These are phyloP conservation scores for Sicus ferrugineus DNA, from an alignment of 2,888 invertebrate genomes.

Conservation along the genomic window DNA sequence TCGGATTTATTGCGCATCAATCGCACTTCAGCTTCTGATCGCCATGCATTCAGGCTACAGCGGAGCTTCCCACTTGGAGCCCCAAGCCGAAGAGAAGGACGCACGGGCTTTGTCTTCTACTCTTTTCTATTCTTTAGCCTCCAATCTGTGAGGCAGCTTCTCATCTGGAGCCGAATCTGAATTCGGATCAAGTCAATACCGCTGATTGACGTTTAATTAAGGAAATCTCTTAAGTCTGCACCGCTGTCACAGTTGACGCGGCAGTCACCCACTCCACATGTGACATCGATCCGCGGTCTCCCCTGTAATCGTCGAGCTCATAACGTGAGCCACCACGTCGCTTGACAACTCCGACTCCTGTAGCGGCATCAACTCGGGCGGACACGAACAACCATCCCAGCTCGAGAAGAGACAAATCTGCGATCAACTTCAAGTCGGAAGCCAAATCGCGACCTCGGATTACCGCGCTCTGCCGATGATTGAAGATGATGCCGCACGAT, in stretches of 20 bases:
- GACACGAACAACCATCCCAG: too few relatives aligned
- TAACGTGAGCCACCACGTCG: too few relatives aligned
- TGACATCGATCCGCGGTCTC: constrained; percentile 9
- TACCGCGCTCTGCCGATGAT: too few relatives aligned
- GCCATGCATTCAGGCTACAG: neutral
- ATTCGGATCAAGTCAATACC: neutral
- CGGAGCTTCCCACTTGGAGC: neutral
- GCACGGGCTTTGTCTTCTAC: neutral
- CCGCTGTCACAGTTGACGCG: neutral
- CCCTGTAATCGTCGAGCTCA: too few relatives aligned
- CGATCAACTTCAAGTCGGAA: too few relatives aligned
- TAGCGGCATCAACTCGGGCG: too few relatives aligned
- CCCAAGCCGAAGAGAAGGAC: neutral
- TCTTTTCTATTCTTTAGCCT: neutral
- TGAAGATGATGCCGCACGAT: too few relatives aligned
- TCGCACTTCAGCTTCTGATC: neutral
- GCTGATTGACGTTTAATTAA: constrained; percentile 32
- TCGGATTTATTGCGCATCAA: neutral
- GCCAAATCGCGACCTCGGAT: too few relatives aligned
- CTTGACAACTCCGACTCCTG: too few relatives aligned
- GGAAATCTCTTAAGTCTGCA: neutral
- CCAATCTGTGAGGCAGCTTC: neutral
- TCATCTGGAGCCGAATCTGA: neutral
- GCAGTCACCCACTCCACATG: neutral
- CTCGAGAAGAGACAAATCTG: too few relatives aligned